Base-by-base conservation (phyloP, 2,113 vertebrate genomes). In the Nerophis lumbriciformis region DNA sequence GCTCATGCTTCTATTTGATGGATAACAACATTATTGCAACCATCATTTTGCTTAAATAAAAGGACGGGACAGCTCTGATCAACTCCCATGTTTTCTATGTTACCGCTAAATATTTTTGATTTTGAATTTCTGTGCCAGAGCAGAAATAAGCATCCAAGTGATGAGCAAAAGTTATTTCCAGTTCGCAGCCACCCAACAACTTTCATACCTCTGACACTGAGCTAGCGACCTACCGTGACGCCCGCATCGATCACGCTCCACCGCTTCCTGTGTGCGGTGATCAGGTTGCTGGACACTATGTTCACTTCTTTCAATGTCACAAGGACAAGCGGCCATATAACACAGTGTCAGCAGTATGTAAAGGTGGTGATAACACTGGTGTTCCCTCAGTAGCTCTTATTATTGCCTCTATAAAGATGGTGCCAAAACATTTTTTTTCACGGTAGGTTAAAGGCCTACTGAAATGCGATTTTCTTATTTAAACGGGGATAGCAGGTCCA, bases 101-200 rank as follows among this genome's bases (percentile, higher is more conserved):
- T 74, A 79, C 69, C 68, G 72, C 66, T 64, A 53, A 72, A 71
- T 56, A 61, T 39, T 8, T 68, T 59, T 61, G 62, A 14, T 5
- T 14, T 11, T 37, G 9, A 65, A 38, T 63, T 48, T 48, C 21
- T 50, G 16, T 53, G 35, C 44, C 73, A 63, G 56, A 50, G 71
- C 73, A 82, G 60, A 28, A 28, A 28, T 28, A 28, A 62, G 70
- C 76, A 65, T 77, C 82, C 78, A 84, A 81, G 79, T 61, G 72
- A 77, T 70, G 61, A 80, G 81, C 88, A 79, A 83, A 85, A 86
- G 70, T 66, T 75, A 79, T 81, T 84, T 82, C 85, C 81, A 63
- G 66, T 79, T 79, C 85, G 70, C 73, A 67, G 64, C 69, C 71
- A 63, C 71, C 69, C 77, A 63, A 69, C 83, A 82, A 74, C 76